phyloP scores from a whole-genome alignment of 2,113 vertebrate species.

The Terrapene triunguis region DNA sequence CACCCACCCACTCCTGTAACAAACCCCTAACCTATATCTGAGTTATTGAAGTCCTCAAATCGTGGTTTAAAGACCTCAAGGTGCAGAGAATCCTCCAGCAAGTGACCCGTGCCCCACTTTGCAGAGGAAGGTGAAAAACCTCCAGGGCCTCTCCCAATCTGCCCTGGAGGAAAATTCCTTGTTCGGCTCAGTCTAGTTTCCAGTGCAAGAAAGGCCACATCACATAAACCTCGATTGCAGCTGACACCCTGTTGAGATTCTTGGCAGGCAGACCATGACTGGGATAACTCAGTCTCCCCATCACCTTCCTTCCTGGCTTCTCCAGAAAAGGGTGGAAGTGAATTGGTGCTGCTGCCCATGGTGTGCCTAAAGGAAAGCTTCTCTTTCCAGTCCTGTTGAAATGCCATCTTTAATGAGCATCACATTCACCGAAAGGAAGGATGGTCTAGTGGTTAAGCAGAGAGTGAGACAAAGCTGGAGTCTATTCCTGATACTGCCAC shows the following conservation, averaged over 20 bases:
- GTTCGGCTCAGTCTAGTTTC: background rate
- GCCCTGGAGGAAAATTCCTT: too few relatives aligned
- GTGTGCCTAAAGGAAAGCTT: background rate
- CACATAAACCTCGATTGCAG: background rate
- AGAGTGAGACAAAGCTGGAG: background rate
- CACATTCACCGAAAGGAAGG: background rate
- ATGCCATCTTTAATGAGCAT: background rate
- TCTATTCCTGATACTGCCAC: background rate
- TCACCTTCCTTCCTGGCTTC: background rate
- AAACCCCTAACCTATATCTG: too few relatives aligned
- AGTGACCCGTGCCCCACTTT: too few relatives aligned
- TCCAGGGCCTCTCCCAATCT: too few relatives aligned
- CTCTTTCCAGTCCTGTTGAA: background rate
- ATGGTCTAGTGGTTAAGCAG: background rate
- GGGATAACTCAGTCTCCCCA: background rate
- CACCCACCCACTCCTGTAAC: too few relatives aligned
- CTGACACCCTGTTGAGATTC: background rate
- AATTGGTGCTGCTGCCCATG: background rate
- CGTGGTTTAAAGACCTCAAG: too few relatives aligned
- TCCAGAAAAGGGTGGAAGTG: background rate
- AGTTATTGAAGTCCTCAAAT: too few relatives aligned
- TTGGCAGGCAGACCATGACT: background rate
- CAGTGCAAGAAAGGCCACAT: background rate
- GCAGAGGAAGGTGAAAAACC: too few relatives aligned
- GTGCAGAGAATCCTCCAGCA: too few relatives aligned